Evolutionary conservation across 2,888 invertebrate species (phyloP).

Genomic region (Tenthredo scrophulariae): DNA sequence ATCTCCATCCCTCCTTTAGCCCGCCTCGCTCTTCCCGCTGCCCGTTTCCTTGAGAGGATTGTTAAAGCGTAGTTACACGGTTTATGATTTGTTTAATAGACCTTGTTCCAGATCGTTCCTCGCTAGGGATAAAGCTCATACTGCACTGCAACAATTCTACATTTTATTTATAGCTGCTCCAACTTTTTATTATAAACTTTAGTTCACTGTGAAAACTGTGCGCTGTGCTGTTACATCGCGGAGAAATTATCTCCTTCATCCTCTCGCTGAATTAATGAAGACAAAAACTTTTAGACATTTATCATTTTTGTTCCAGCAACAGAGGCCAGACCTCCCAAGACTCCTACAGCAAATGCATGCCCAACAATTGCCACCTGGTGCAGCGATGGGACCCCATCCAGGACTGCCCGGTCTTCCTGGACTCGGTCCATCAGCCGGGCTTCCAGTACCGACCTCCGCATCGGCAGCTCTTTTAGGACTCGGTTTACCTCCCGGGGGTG

Average conservation of each 20-base stretch:
- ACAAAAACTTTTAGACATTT: conserved; percentile 57
- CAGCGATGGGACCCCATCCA: conserved; percentile 86
- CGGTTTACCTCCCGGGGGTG: conserved; percentile 77
- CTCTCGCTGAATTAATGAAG: background rate
- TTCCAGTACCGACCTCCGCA: conserved; percentile 78
- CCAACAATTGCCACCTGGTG: conserved; percentile 86
- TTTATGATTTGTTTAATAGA: conserved; percentile 45
- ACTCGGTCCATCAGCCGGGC: conserved; percentile 77
- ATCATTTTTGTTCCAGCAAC: conserved; percentile 84
- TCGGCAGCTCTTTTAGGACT: conserved; percentile 80
- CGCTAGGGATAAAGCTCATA: background rate
- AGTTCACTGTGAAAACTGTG: background rate
- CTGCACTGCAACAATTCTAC: background rate
- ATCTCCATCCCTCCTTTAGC: conserved; percentile 70
- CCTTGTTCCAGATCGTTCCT: background rate
- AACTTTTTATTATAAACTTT: background rate
- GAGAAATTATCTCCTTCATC: background rate
- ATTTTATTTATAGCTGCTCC: background rate
- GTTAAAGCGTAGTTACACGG: conserved; percentile 51
- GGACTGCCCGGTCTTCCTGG: conserved; percentile 82
- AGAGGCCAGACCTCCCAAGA: conserved; percentile 90
- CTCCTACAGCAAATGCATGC: conserved; percentile 96
- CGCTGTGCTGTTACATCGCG: background rate
- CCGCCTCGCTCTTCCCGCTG: conserved; percentile 59
- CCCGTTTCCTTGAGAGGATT: conserved; percentile 60